These are phyloP conservation scores for Apostichopus californicus DNA, from an alignment of 35 echinoderm and acorn worm genomes.

Conservation along the genomic window DNA sequence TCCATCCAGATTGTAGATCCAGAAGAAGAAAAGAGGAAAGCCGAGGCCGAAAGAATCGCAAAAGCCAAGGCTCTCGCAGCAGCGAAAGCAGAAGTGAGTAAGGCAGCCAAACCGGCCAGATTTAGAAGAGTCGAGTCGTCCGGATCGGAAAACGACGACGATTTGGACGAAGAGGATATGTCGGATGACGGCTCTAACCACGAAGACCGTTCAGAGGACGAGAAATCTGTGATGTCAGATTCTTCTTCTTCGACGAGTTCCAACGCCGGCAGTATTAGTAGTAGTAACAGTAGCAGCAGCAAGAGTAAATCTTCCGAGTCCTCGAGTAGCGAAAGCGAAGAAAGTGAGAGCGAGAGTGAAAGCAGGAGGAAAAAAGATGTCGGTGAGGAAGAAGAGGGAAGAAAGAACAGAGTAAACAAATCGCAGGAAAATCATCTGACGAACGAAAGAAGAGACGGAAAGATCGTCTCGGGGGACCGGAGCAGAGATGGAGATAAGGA, in stretches of 20 bases:
- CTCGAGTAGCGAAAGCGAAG: constrained; percentile 41
- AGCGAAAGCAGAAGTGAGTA: background rate
- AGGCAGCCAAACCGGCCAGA: constrained; percentile 55
- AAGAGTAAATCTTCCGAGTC: constrained; percentile 30
- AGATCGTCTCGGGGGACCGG: background rate
- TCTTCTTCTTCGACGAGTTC: constrained; percentile 14
- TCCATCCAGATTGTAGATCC: constrained; percentile 73
- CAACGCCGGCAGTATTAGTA: background rate
- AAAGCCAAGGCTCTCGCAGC: constrained; percentile 17
- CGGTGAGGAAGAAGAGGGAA: background rate
- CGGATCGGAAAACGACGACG: constrained; percentile 54
- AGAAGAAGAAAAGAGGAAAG: constrained; percentile 31
- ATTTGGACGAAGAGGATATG: constrained; percentile 12
- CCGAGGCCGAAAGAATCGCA: background rate
- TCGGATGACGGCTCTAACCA: background rate
- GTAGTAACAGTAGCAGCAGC: background rate
- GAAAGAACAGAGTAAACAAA: background rate
- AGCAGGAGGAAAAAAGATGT: background rate
- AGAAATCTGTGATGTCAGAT: background rate
- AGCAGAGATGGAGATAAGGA: background rate
- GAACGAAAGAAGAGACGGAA: background rate
- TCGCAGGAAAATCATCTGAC: constrained; percentile 11
- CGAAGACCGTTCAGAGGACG: background rate
- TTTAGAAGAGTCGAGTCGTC: constrained; percentile 84
- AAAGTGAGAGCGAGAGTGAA: constrained; percentile 40